Evolutionary conservation across 1,140 invertebrate genomes (phyloP).

Genomic region (Bilobella aurantiaca): DNA sequence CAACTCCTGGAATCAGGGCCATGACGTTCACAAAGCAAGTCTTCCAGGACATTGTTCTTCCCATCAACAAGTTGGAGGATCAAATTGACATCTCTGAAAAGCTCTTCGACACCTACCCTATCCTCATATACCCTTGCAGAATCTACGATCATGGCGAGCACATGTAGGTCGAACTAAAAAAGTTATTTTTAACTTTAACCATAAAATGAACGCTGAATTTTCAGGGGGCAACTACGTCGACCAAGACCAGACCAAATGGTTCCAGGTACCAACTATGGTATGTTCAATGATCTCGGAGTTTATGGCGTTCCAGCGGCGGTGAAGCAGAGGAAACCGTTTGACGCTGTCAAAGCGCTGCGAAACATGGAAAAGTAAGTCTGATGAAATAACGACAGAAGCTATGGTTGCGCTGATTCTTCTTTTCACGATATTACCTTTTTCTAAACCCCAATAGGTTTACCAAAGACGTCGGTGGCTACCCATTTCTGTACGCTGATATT

Average conservation of each 20-base stretch:
- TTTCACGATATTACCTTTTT: background rate
- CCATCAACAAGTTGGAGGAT: conserved; percentile 45
- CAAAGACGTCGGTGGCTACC: conserved; percentile 46
- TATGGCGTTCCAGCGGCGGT: conserved; percentile 50
- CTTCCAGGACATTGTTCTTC: conserved; percentile 50
- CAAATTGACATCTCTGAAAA: conserved; percentile 45
- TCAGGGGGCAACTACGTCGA: conserved; percentile 41
- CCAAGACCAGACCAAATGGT: conserved; percentile 43
- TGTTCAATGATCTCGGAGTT: conserved; percentile 41
- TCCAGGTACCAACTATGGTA: conserved; percentile 43
- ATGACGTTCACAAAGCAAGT: conserved; percentile 50
- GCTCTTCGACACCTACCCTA: conserved; percentile 46
- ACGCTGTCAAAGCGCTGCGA: conserved; percentile 46
- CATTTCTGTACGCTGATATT: conserved; percentile 54
- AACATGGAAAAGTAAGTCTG: conserved; percentile 45
- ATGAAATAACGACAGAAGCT: background rate
- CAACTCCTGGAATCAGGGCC: conserved; percentile 46
- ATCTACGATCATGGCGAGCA: conserved; percentile 45
- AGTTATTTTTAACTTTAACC: background rate
- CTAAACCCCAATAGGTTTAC: conserved; percentile 41
- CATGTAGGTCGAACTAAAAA: conserved; percentile 19
- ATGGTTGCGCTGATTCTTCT: background rate
- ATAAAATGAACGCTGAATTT: background rate
- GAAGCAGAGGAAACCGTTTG: conserved; percentile 43
- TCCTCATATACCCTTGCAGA: conserved; percentile 48